These are phyloP conservation scores for Urocynchramus pylzowi DNA, from an alignment of 2,113 vertebrate species.

Conservation along the genomic window DNA sequence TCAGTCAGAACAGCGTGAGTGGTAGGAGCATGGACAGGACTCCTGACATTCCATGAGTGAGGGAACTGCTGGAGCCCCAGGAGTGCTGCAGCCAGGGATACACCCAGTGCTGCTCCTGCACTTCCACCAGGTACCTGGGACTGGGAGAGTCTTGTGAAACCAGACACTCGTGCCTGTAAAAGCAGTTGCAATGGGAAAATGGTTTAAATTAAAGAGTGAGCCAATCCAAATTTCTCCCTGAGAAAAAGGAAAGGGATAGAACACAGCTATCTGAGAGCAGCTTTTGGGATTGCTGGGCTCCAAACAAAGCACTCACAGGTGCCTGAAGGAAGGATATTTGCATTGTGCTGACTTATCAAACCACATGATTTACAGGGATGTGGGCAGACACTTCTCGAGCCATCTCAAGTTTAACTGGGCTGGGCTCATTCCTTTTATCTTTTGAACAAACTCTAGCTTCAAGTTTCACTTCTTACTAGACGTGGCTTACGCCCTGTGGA, in stretches of 20 bases:
- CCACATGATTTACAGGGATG: conserved; percentile 11
- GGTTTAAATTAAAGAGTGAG: conserved; percentile 48
- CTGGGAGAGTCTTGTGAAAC: neutral
- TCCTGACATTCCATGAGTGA: neutral
- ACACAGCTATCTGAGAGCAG: neutral
- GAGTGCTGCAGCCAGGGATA: rapidly evolving
- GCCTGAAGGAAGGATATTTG: neutral
- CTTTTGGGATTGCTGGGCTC: neutral
- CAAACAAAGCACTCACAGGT: conserved; percentile 52
- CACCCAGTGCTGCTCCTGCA: rapidly evolving
- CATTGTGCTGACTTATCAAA: conserved; percentile 6
- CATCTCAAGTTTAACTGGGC: conserved; percentile 45
- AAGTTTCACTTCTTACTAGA: neutral
- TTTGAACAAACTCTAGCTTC: conserved; percentile 10
- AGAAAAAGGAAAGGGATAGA: neutral
- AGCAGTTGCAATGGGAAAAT: conserved; percentile 9
- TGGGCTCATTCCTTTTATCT: conserved; percentile 40
- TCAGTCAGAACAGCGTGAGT: neutral
- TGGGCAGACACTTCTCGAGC: conserved; percentile 35
- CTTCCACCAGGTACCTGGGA: neutral
- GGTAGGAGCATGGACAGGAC: neutral
- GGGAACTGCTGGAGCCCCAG: neutral
- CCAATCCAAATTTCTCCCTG: conserved; percentile 17
- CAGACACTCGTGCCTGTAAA: neutral
- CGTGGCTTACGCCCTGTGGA: conserved; percentile 24